phyloP scores from a whole-genome alignment of 2,113 vertebrate species.

The Propithecus coquereli region DNA sequence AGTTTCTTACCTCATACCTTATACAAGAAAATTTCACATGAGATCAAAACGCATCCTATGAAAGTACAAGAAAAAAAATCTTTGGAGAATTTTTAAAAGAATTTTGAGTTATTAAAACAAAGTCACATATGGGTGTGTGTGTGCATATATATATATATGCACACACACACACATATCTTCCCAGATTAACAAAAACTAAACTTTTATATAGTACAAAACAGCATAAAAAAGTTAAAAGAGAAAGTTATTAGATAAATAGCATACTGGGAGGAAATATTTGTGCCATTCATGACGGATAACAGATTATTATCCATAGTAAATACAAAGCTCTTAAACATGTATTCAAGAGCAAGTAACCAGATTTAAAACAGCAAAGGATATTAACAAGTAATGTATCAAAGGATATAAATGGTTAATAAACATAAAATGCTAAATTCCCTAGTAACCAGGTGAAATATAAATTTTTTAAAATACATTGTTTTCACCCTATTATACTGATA shows the following conservation, averaged over 20 bases:
- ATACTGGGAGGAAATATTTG: background rate
- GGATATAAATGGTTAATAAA: background rate
- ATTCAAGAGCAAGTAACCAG: background rate
- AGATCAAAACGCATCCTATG: background rate
- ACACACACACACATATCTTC: background rate
- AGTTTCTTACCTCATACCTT: background rate
- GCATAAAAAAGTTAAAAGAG: background rate
- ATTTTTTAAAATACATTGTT: background rate
- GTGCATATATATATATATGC: no score
- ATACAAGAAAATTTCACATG: background rate
- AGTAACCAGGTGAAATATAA: background rate
- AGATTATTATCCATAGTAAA: background rate
- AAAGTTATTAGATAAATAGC: background rate
- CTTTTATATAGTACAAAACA: background rate
- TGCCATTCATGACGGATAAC: background rate
- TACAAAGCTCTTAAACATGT: background rate
- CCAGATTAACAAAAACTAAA: background rate
- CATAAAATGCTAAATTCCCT: background rate
- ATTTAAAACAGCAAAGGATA: background rate
- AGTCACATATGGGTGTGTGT: background rate
- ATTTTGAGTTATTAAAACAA: background rate
- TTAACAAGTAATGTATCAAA: background rate
- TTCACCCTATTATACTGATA: background rate
- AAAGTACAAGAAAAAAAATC: background rate
- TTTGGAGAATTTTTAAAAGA: background rate